phyloP scores from a whole-genome alignment of 2,797 vertebrate species.

The Helicolenus hilgendorfi region DNA sequence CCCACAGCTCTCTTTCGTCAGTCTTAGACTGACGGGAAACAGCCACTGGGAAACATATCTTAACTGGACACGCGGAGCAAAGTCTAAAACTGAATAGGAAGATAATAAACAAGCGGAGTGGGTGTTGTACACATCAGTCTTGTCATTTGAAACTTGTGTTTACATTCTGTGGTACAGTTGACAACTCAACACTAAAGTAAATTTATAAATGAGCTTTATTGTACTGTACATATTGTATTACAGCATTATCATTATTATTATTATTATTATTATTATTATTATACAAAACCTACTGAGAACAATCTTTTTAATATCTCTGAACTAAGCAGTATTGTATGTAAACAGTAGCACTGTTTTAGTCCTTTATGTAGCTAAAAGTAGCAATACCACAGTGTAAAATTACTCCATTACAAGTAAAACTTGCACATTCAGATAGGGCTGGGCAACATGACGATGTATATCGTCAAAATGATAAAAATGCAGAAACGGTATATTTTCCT shows the following conservation, averaged over 20 bases:
- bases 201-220: background rate
- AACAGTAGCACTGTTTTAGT: no score
- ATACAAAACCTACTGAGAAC: background rate
- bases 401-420: no score
- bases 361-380: no score
- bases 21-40: conserved; percentile 40
- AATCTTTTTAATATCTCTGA: no score
- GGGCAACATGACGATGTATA: no score
- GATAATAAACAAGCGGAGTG: background rate
- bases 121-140: background rate
- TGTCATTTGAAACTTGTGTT: background rate
- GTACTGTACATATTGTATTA: background rate
- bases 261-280: background rate
- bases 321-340: no score
- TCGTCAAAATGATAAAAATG: no score
- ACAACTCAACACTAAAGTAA: background rate
- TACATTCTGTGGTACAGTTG: background rate
- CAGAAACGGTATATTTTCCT: no score
- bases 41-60: conserved; percentile 1
- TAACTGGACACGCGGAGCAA: background rate
- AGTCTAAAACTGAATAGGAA: background rate
- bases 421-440: no score
- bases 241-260: background rate
- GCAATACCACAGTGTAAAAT: no score
- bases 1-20: background rate